Evolutionary conservation across 2,888 invertebrate species (phyloP).

Genomic region (Zelleria hepariella): DNA sequence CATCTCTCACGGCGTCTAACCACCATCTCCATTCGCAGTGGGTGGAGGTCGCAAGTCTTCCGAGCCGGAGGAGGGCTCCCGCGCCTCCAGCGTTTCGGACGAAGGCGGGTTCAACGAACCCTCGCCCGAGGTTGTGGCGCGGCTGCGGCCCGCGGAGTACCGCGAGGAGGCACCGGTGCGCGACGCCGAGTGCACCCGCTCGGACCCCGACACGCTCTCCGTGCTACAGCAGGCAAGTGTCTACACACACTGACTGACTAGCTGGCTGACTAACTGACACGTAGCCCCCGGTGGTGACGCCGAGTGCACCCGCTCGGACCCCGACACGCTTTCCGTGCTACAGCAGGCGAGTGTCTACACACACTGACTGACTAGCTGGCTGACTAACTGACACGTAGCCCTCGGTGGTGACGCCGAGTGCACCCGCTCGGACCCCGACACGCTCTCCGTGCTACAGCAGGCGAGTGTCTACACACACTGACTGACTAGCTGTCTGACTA

Average conservation of each 20-base stretch:
- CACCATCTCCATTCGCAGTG: slow-evolving; percentile 42
- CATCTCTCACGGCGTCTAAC: too few species aligned
- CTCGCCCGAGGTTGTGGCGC: slow-evolving; percentile 78
- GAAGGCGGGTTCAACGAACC: slow-evolving; percentile 82
- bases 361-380: too few species aligned
- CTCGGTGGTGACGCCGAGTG: slow-evolving; percentile 40
- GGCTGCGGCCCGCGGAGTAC: slow-evolving; percentile 62
- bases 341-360: slow-evolving; percentile 55
- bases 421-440: slow-evolving; percentile 59
- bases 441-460: slow-evolving; percentile 62
- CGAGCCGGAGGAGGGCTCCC: slow-evolving; percentile 70
- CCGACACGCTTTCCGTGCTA: slow-evolving; percentile 59
- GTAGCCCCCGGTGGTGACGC: too few species aligned
- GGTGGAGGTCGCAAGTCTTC: slow-evolving; percentile 63
- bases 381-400: too few species aligned
- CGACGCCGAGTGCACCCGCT: slow-evolving; percentile 50
- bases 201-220: slow-evolving; percentile 62
- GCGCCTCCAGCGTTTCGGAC: slow-evolving; percentile 78
- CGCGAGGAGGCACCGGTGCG: slow-evolving; percentile 49
- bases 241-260: background rate
- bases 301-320: slow-evolving; percentile 55
- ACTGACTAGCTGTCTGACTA: too few species aligned
- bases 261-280: too few species aligned
- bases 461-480: too few species aligned
- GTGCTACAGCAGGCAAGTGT: slow-evolving; percentile 55